These are phyloP conservation scores for Drosophila repleta DNA, from an alignment of 1,140 invertebrate species.

Conservation along the genomic window DNA sequence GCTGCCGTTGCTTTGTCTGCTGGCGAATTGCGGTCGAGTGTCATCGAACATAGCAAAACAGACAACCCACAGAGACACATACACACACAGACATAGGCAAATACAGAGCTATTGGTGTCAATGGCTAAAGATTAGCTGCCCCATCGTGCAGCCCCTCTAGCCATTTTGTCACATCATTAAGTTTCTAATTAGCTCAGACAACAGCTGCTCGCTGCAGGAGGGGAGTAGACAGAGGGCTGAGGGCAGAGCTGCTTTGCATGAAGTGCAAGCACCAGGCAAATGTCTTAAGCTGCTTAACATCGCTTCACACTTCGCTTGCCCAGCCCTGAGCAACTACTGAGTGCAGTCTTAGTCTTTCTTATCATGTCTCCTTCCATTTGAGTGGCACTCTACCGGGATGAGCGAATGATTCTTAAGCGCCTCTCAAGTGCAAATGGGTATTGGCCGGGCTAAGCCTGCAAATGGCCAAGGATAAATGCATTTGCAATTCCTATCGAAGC, in stretches of 20 bases:
- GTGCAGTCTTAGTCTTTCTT: conserved; percentile 46
- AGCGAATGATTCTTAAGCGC: conserved; percentile 11
- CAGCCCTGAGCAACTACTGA: conserved; percentile 20
- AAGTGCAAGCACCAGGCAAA: conserved; percentile 22
- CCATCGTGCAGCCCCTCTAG: conserved; percentile 23
- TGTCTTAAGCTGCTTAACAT: conserved; percentile 54
- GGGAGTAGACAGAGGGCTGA: no score
- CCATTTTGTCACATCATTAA: conserved; percentile 50
- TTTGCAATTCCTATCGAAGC: conserved; percentile 1
- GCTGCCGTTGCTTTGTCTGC: conserved; percentile 30
- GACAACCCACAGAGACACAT: conserved; percentile 33
- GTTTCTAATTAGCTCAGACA: conserved; percentile 45
- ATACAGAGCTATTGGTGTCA: conserved; percentile 29
- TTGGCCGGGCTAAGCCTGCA: conserved; percentile 19
- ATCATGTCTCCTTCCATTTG: conserved; percentile 44
- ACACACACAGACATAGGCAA: conserved; percentile 8
- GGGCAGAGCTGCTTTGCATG: conserved; percentile 16
- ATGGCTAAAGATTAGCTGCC: conserved; percentile 15
- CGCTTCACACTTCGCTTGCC: not conserved
- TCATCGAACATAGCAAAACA: conserved; percentile 58
- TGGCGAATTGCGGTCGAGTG: conserved; percentile 72
- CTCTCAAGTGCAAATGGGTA: conserved; percentile 24
- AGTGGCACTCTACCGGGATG: conserved; percentile 43
- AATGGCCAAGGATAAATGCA: conserved; percentile 20
- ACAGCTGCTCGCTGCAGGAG: conserved; percentile 14